Percentiles rank a stretch among this genome's conserved stretches.
These are phyloP conservation scores for Orgyia antiqua DNA, from an alignment of 2,888 invertebrate genomes.

Conservation along the genomic window DNA sequence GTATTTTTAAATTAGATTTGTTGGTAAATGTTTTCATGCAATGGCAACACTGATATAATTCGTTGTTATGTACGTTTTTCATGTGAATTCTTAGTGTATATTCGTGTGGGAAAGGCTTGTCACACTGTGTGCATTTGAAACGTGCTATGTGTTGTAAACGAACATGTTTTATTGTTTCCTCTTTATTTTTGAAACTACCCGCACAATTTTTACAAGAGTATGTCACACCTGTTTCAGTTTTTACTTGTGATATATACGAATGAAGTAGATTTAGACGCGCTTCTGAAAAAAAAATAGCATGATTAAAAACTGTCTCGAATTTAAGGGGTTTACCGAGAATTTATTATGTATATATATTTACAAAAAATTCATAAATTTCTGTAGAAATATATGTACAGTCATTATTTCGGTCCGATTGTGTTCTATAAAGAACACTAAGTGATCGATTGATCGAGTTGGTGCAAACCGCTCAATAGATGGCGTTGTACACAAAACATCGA, in stretches of 20 bases:
- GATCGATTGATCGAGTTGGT: too few relatives aligned
- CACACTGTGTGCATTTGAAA: slow-evolving; percentile 11
- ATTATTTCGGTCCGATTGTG: too few relatives aligned
- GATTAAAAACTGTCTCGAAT: too few relatives aligned
- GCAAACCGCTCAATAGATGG: too few relatives aligned
- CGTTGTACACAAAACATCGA: too few relatives aligned
- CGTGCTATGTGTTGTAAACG: not conserved
- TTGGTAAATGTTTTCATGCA: slow-evolving; percentile 5
- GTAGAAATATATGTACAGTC: too few relatives aligned
- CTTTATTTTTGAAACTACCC: slow-evolving; percentile 1
- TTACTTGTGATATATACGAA: not conserved
- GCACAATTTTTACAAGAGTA: slow-evolving; percentile 15
- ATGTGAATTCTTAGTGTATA: not conserved
- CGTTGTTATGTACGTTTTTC: not conserved
- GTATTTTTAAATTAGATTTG: not conserved
- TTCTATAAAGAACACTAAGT: too few relatives aligned
- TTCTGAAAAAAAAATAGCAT: slow-evolving; percentile 12
- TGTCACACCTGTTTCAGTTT: not conserved
- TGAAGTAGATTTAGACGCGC: not conserved
- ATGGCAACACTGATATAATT: not conserved
- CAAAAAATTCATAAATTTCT: too few relatives aligned
- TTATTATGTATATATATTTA: too few relatives aligned
- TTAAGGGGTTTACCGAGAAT: too few relatives aligned
- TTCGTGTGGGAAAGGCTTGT: not conserved
- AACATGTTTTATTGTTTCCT: slow-evolving; percentile 8